A percentile compares a stretch with the other conserved stretches of the same genome.
These are phyloP conservation scores for Tragopan temminckii DNA, from an alignment of 2,797 vertebrate species.

Conservation along the genomic window DNA sequence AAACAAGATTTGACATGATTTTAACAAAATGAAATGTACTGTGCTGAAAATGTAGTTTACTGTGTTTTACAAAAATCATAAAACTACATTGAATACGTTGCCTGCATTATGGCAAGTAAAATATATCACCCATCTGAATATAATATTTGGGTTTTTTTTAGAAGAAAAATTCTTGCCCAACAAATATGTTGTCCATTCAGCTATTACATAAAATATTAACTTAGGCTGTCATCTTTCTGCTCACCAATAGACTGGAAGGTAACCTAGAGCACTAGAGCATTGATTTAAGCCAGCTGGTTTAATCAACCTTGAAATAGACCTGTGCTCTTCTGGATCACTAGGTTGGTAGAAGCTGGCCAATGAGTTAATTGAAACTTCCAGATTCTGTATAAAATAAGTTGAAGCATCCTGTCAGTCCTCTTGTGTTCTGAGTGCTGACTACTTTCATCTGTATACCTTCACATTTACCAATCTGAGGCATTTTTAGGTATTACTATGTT, in stretches of 20 bases:
- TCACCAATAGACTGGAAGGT: not conserved
- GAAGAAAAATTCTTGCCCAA: not conserved
- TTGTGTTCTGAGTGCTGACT: not conserved
- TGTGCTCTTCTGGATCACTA: not conserved
- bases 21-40: not conserved
- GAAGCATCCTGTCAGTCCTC: not conserved
- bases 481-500: not conserved
- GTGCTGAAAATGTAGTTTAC: not conserved
- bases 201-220: not conserved
- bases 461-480: not conserved
- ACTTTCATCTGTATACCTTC: not conserved
- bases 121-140: not conserved
- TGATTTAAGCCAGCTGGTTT: not conserved
- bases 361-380: not conserved
- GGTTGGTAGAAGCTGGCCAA: not conserved
- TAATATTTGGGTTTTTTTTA: not conserved
- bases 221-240: not conserved
- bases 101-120: not conserved
- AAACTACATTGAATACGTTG: not conserved
- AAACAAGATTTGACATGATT: not conserved
- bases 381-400: not conserved
- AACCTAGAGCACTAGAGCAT: not conserved
- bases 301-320: not conserved
- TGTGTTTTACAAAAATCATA: not conserved
- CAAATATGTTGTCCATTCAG: not conserved